phyloP scores from a whole-genome alignment of 2,888 invertebrate species.

The Sipunculus nudus region DNA sequence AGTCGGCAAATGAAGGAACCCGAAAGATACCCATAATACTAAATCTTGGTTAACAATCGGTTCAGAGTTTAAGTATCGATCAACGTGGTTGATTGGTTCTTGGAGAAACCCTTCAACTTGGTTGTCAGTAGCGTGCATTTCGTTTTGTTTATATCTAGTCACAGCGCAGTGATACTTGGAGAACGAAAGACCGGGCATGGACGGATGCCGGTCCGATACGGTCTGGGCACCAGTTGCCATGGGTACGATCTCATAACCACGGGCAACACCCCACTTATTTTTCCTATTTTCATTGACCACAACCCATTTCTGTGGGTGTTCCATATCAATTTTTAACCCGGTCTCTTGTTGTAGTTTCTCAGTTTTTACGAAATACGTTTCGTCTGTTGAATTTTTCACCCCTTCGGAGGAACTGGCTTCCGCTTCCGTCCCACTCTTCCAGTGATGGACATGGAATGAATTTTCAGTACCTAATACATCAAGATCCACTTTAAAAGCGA shows the following conservation, averaged over 20 bases:
- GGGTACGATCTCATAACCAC: constrained; percentile 37
- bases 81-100: constrained; percentile 31
- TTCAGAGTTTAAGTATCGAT: constrained; percentile 38
- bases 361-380: constrained; percentile 35
- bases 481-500: constrained; percentile 42
- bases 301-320: constrained; percentile 37
- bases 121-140: constrained; percentile 33
- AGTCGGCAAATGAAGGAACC: too few species aligned
- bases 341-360: constrained; percentile 32
- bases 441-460: constrained; percentile 36
- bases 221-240: constrained; percentile 34
- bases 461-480: constrained; percentile 39
- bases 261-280: constrained; percentile 39
- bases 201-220: constrained; percentile 35
- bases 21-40: too few species aligned
- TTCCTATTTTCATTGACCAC: constrained; percentile 41
- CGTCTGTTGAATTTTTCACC: too few species aligned
- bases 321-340: constrained; percentile 28
- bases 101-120: constrained; percentile 38
- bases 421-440: constrained; percentile 34
- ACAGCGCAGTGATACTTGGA: constrained; percentile 43
- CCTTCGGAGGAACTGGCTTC: constrained; percentile 33
- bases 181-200: constrained; percentile 39
- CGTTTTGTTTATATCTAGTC: constrained; percentile 41
- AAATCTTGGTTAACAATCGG: constrained; percentile 42